Evolutionary conservation across 2,797 vertebrate species (phyloP), one percentile per base, ranked within the genome.

Genomic region (Myotis findleyi): DNA sequence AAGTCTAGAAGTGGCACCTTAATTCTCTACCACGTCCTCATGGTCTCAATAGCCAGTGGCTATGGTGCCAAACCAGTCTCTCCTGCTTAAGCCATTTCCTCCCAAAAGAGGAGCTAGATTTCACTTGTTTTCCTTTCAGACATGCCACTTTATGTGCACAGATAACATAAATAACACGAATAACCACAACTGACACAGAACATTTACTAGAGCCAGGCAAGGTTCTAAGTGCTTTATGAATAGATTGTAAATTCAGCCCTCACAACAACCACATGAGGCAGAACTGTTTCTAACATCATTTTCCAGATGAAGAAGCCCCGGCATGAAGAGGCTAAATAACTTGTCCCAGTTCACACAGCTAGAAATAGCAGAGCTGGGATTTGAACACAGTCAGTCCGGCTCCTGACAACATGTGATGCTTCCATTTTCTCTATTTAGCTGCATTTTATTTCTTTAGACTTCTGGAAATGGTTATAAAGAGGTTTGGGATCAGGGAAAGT

Each of bases 381-480:
- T 71, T 89, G 55, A 94, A 89, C 23, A 21, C 5, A 62, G 25
- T 30, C 4, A 44, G 16, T 25, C 79, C 92, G 83, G 16, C 73
- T 88, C 27, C 55, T 75, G 18, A 76, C 18, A 59, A 38, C 57
- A 55, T 17, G 18, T 21, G 21, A 76, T 30, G 44, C 23, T 73
- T 71, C 36, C 77, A 44, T 66, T 91, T 87, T 62, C 27, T 88
- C 82, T 93, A 44, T 38, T 25, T 62, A 82, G 25, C 38, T 68
- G 53, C 16, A 73, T 72, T 95, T 92, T 53, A 89, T 64, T 94
- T 88, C 20, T 86, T 62, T 14, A n/a, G 47, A 94, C 36, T 69
- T 93, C 86, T 85, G 36, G 64, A 64, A 73, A 89, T 64, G 49
- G 27, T 49, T 73, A 25, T 55, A 38, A 77, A 1, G 5, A 62